phyloP scores from a whole-genome alignment of 2,113 vertebrate species.

The Clarias macrocephalus region DNA sequence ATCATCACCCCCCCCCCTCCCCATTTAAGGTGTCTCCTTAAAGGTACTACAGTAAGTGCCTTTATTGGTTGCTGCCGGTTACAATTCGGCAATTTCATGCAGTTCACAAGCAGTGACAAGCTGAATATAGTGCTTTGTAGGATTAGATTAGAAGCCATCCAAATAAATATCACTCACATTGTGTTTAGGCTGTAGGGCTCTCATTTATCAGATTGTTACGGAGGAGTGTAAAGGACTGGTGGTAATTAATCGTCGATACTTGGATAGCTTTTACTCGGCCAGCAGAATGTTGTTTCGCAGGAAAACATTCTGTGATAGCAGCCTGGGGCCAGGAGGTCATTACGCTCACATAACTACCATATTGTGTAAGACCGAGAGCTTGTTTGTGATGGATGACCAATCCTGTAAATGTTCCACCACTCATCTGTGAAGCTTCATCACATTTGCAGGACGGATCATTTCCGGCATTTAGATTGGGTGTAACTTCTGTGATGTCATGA shows the following conservation, averaged over 20 bases:
- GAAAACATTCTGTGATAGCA: conserved; percentile 40
- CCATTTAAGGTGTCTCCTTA: background rate
- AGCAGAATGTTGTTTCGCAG: conserved; percentile 27
- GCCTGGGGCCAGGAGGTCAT: conserved; percentile 44
- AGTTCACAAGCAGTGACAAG: background rate
- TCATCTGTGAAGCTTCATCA: conserved; percentile 3
- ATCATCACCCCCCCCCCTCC: background rate
- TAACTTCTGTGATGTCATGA: conserved; percentile 29
- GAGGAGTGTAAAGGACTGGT: background rate
- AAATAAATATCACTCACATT: background rate
- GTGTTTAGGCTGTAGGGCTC: background rate
- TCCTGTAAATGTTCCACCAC: background rate
- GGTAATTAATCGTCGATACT: background rate
- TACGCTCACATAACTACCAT: conserved; percentile 46
- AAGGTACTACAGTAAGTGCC: background rate
- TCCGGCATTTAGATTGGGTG: background rate
- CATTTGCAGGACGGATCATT: background rate
- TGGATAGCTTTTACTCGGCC: conserved; percentile 14
- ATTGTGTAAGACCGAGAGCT: conserved; percentile 38
- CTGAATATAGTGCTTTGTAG: background rate
- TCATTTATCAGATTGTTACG: background rate
- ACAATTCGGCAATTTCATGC: background rate
- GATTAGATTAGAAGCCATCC: conserved; percentile 1
- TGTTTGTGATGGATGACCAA: conserved; percentile 27
- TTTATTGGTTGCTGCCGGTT: background rate